phyloP scores from a whole-genome alignment of 1,140 invertebrate species.

The Drosophila sp. region DNA sequence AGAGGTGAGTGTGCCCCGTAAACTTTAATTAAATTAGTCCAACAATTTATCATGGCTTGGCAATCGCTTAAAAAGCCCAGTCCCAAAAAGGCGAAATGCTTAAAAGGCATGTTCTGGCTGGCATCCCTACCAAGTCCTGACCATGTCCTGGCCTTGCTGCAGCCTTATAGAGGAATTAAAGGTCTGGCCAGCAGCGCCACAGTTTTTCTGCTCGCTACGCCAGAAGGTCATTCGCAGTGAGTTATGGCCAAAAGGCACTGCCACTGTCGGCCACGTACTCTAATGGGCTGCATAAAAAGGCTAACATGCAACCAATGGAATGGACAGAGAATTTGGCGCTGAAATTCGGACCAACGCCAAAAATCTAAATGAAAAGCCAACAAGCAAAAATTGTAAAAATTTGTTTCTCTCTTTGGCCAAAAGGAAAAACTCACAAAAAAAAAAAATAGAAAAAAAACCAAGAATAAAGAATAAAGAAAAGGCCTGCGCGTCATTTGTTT shows the following conservation, averaged over 20 bases:
- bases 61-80: slow-evolving; percentile 76
- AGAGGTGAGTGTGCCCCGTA: slow-evolving; percentile 53
- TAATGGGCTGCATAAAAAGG: slow-evolving; percentile 57
- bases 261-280: slow-evolving; percentile 53
- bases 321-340: not conserved
- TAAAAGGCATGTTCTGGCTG: slow-evolving; percentile 43
- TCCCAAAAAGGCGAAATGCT: slow-evolving; percentile 46
- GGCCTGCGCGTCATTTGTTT: slow-evolving; percentile 77
- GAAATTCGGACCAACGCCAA: slow-evolving; percentile 37
- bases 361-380: slow-evolving; percentile 49
- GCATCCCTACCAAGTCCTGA: slow-evolving; percentile 34
- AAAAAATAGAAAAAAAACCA: not conserved
- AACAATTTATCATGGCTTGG: slow-evolving; percentile 75
- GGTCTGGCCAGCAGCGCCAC: slow-evolving; percentile 36
- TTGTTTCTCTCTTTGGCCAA: slow-evolving; percentile 26
- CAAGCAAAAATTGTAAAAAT: slow-evolving; percentile 54
- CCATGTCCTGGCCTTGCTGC: slow-evolving; percentile 53
- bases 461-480: too few relatives aligned
- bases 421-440: too few relatives aligned
- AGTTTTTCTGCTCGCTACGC: slow-evolving; percentile 41
- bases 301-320: not conserved
- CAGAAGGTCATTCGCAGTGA: slow-evolving; percentile 78
- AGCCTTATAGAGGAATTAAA: slow-evolving; percentile 73
- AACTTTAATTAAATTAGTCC: slow-evolving; percentile 82
- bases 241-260: slow-evolving; percentile 66